Conservation (phyloP, 2,113 vertebrate genomes). For the Gallinago media region DNA sequence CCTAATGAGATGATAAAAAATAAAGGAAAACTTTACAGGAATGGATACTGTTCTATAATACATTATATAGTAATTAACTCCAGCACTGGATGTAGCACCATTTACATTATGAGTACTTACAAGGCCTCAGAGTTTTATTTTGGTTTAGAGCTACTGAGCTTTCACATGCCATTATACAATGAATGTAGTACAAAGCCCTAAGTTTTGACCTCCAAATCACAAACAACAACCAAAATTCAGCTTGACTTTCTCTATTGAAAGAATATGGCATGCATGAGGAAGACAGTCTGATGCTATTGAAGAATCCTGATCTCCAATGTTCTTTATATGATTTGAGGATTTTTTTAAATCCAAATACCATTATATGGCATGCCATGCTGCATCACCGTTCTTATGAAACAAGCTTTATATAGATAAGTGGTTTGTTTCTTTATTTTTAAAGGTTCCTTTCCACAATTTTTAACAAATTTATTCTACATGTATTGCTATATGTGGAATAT, state of each 20-base stretch:
- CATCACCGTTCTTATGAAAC: not conserved
- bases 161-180: accelerated
- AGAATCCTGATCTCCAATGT: not conserved
- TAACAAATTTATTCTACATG: not conserved
- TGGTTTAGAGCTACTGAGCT: not conserved
- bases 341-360: not conserved
- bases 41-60: not conserved
- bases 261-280: not conserved
- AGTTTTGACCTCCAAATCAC: not conserved
- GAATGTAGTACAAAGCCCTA: not conserved
- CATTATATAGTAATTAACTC: not conserved
- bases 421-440: not conserved
- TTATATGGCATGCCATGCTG: not conserved
- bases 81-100: not conserved
- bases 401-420: not conserved
- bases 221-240: not conserved
- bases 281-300: not conserved
- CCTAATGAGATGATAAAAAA: not conserved
- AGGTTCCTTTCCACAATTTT: not conserved
- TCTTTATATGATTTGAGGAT: not conserved
- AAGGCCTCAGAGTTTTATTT: not conserved
- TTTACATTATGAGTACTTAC: not conserved
- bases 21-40: not conserved
- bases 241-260: not conserved
- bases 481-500: not conserved